Evolutionary conservation across 2,888 invertebrate genomes (phyloP).

Genomic region (Myopa testacea): DNA sequence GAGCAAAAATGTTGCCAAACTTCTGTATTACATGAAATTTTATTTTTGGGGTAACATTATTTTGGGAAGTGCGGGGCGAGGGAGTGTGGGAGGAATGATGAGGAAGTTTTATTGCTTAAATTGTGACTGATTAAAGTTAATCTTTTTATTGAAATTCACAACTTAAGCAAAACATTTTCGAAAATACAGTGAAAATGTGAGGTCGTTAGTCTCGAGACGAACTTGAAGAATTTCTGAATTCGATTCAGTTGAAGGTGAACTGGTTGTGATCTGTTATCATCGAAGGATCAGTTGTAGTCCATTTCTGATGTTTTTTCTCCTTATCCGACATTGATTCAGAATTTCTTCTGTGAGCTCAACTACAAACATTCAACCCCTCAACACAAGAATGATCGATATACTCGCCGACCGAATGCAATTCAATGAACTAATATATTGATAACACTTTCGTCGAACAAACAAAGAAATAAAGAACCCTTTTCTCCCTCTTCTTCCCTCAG

Average conservation of each 20-base stretch:
- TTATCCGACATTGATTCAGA: too few species aligned
- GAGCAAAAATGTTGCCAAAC: conserved; percentile 11
- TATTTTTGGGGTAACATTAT: background rate
- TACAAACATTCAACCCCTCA: background rate
- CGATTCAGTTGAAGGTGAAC: too few species aligned
- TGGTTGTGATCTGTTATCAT: too few species aligned
- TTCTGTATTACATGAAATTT: conserved; percentile 7
- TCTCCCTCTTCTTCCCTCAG: background rate
- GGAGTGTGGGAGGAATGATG: background rate
- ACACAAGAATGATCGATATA: background rate
- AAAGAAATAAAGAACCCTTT: background rate
- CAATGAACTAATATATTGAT: conserved; percentile 26
- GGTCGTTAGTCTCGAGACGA: too few species aligned
- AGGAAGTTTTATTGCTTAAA: conserved; percentile 14
- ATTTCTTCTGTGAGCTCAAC: too few species aligned
- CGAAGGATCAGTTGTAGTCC: too few species aligned
- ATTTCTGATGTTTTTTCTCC: too few species aligned
- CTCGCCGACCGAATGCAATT: background rate
- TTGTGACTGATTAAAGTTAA: conserved; percentile 15
- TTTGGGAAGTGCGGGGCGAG: background rate
- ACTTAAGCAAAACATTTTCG: background rate
- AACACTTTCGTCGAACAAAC: background rate
- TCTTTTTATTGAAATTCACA: conserved; percentile 21
- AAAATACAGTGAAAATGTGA: conserved; percentile 1
- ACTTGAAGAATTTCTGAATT: too few species aligned